Base-by-base conservation (phyloP, 30 jellyfish, hydroid and myxozoan genomes). In the Euphysa ruthae region DNA sequence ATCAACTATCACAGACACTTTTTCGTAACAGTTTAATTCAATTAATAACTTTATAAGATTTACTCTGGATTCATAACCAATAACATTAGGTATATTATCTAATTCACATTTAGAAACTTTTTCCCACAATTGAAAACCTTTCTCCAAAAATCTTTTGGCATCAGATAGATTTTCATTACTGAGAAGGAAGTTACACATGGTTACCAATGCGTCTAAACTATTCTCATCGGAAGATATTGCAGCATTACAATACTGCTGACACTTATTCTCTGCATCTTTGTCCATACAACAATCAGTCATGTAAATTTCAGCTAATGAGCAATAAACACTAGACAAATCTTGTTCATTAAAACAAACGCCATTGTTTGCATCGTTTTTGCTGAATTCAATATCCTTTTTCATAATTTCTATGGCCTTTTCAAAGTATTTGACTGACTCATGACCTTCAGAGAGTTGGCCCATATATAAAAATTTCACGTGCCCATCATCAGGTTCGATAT, bases 201-300 rank as follows among this genome's bases (percentile, higher is more conserved):
- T 87, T 21, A 82, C 49, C 28, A 66, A 71, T 1, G 95, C 98
- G 25, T 90, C 98, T 34, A 74, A 25, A 62, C 77, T 90, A 6
- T 58, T 69, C 4, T 77, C 30, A 50, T 76, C 95, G 32, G 55
- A 16, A 22, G 63, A 79, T 29, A 90, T 35, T 16, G 98, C 95
- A 29, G 14, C 79, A 4, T 76, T 69, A 61, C 98, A 90, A 66
- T 74, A 81, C 46, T 61, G 49, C 44, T 64, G 80, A 64, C 98
- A 90, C 21, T 58, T 25, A 32, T 60, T 61, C 43, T 82, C 98
- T 8, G 98, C 95, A 49, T 60, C 79, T 10, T 69, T 93, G 4
- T 81, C 83, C 86, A 80, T 50, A 42, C 97, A 88, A 42, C 88
- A 88, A 51, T 90, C 98, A 7, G 98, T 90, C 92, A 90, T 61